Conservation (phyloP, 2,113 vertebrate species). For the Lepisosteus osseus region DNA sequence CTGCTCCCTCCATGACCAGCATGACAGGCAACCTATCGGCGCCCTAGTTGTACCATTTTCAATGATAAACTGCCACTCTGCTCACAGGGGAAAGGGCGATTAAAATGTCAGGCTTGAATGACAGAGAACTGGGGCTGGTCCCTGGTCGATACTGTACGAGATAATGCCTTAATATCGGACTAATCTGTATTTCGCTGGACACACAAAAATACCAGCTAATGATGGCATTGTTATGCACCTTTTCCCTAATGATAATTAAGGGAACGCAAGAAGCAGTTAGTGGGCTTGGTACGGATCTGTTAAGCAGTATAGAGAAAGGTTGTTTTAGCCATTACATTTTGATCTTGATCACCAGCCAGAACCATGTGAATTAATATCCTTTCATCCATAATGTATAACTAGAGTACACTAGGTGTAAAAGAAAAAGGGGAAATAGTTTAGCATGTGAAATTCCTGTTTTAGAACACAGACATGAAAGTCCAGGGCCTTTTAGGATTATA, state of each 20-base stretch:
- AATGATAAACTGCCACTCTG: constrained; percentile 85
- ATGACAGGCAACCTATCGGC: constrained; percentile 68
- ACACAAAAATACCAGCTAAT: background rate
- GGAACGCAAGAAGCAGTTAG: constrained; percentile 23
- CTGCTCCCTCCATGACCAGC: constrained; percentile 70
- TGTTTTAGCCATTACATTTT: constrained; percentile 58
- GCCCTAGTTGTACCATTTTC: constrained; percentile 76
- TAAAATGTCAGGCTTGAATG: constrained; percentile 82
- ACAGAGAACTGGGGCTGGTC: constrained; percentile 77
- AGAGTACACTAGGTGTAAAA: too few relatives aligned
- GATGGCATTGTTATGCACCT: constrained; percentile 11
- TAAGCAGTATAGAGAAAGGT: constrained; percentile 38
- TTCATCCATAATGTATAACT: too few relatives aligned
- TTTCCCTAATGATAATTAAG: constrained; percentile 24
- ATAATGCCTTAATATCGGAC: constrained; percentile 75
- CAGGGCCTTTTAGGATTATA: too few relatives aligned
- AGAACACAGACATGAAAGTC: too few relatives aligned
- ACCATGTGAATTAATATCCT: constrained; percentile 24
- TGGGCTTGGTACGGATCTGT: background rate
- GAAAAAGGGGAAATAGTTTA: too few relatives aligned
- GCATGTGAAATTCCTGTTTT: too few relatives aligned
- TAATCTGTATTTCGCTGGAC: constrained; percentile 50
- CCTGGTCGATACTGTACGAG: constrained; percentile 73
- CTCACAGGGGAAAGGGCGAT: constrained; percentile 63
- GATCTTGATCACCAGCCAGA: constrained; percentile 49